Evolutionary conservation across 2,113 vertebrate genomes (phyloP), one percentile per base, ranked within the genome.

Genomic region (Platichthys flesus): DNA sequence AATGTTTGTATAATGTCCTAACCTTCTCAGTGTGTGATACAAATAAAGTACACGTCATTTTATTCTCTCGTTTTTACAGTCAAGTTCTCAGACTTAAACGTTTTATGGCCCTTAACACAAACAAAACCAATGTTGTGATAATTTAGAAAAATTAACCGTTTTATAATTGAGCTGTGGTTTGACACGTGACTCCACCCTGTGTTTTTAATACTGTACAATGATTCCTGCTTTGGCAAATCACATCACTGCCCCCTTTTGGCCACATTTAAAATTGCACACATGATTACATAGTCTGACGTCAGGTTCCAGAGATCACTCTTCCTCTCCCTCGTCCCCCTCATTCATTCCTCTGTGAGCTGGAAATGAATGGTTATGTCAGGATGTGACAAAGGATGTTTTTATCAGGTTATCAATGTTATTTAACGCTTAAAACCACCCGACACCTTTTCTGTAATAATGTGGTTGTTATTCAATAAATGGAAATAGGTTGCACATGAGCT

Each of bases 201-300:
- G 31, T 0, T 61, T 54, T 15, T 26, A 0, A 57, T 6, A 14
- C n/a, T 7, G 21, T 14, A 15, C 2, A 6, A 6, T 62, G 67
- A 0, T 42, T 63, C 70, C 10, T 21, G 21, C 37, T 67, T 63
- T 84, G 72, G 51, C 77, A 86, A 82, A 81, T 54, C 7, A 35
- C 88, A 78, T 89, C n/a, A 88, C 85, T 90, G 90, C 90, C 92
- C 85, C 83, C 94, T 85, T 88, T 80, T 88, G 94, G 85, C 35
- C 16, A 15, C 20, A 5, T n/a, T 0, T 21, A 21, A 67, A 58
- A 83, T 70, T 80, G 78, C 88, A 88, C 31, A 57, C 35, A 85
- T 91, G 85, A 90, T 89, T 90, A 91, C 18, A 60, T 83, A 92
- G 90, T 91, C 91, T 92, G 91, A 92, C 91, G 90, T 91, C 91